phyloP scores from a whole-genome alignment of 2,888 invertebrate species.

The Caenorhabditis doughertyi region DNA sequence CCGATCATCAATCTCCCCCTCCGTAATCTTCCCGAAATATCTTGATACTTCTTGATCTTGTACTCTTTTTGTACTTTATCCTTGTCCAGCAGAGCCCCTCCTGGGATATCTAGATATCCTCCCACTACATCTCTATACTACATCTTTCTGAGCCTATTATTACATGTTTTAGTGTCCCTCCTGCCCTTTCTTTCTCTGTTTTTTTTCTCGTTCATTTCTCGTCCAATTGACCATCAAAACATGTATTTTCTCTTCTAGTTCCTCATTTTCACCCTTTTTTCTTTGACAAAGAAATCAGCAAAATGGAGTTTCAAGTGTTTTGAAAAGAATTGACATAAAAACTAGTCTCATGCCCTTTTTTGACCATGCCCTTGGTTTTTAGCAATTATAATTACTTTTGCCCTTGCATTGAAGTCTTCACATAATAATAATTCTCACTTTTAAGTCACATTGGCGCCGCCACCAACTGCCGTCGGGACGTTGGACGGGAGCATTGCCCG shows the following conservation, averaged over 20 bases:
- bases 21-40: not conserved
- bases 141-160: not conserved
- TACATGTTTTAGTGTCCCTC: not conserved
- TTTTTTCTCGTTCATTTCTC: not conserved
- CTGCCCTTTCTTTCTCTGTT: not conserved
- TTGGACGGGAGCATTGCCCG: conserved; percentile 64
- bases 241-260: no score
- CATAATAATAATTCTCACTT: not conserved
- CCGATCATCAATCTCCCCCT: not conserved
- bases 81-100: not conserved
- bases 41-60: conserved; percentile 7
- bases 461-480: conserved; percentile 26
- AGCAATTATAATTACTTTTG: no score
- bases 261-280: not conserved
- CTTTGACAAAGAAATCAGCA: not conserved
- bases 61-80: not conserved
- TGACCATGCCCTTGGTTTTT: not conserved
- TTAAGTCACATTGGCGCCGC: conserved; percentile 57
- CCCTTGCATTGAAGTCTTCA: no score
- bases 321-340: not conserved
- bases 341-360: not conserved
- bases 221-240: not conserved
- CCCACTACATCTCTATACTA: not conserved
- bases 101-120: not conserved
- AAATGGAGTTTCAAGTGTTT: not conserved